Conservation (phyloP, 2,797 vertebrate species). For the Galagoides demidoff region DNA sequence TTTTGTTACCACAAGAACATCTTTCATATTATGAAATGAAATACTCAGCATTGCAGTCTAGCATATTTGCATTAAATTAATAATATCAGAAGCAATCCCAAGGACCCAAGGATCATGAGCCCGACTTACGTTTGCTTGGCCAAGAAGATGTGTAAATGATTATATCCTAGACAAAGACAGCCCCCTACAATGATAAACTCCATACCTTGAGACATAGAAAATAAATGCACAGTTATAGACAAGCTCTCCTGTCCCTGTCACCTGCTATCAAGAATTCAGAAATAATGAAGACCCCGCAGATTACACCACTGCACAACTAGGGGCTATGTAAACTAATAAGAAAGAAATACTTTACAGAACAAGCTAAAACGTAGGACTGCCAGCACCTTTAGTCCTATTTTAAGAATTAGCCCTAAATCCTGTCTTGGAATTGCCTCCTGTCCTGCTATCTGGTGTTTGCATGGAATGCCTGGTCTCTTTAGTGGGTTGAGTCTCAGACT, state of each 20-base stretch:
- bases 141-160: neutral
- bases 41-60: neutral
- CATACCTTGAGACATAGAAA: neutral
- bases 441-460: neutral
- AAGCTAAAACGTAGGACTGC: neutral
- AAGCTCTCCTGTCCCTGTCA: neutral
- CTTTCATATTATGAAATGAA: slow-evolving; percentile 29
- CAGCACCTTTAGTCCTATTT: neutral
- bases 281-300: neutral
- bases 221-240: neutral
- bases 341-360: neutral
- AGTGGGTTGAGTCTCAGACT: neutral
- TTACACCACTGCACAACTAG: neutral
- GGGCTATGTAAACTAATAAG: slow-evolving; percentile 31
- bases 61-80: neutral
- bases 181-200: neutral
- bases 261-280: neutral
- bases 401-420: neutral
- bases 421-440: slow-evolving; percentile 13
- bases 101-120: neutral
- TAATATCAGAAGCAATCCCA: neutral
- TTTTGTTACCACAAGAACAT: neutral
- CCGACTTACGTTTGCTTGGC: neutral
- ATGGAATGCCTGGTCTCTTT: neutral
- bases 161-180: neutral